Evolutionary conservation across 2,113 vertebrate genomes (phyloP).

Genomic region (Cochlearius cochlearius): DNA sequence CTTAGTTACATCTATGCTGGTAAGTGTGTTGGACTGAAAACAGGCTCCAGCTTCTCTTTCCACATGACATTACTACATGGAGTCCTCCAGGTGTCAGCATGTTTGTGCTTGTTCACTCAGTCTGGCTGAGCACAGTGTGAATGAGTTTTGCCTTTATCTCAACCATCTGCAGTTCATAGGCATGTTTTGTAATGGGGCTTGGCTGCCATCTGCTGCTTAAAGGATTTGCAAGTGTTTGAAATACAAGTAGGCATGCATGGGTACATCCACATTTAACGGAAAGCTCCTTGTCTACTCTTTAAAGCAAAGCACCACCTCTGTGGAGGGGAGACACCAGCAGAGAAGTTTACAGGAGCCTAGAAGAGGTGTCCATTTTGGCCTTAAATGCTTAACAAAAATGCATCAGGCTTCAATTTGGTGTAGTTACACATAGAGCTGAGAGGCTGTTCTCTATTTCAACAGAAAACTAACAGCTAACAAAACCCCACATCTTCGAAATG

Average conservation of each 20-base stretch:
- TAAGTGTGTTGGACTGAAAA: background rate
- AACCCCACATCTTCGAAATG: background rate
- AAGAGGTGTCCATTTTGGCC: background rate
- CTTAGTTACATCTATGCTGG: background rate
- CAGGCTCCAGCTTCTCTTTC: background rate
- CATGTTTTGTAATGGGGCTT: background rate
- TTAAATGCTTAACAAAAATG: background rate
- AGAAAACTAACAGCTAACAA: background rate
- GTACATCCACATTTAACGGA: background rate
- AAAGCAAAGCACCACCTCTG: background rate
- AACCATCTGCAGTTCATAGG: background rate
- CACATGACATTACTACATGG: background rate
- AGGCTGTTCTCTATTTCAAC: background rate
- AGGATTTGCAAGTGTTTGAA: background rate
- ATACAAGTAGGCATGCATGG: background rate
- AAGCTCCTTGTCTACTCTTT: background rate
- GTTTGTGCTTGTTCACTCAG: background rate
- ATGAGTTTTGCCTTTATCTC: background rate
- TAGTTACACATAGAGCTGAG: background rate
- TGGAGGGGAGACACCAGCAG: background rate
- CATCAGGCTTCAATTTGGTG: background rate
- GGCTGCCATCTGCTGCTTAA: slow-evolving; percentile 65
- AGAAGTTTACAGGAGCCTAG: background rate
- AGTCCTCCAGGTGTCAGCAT: slow-evolving; percentile 54
- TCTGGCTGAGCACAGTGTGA: background rate